Base-by-base conservation (phyloP, 2,888 invertebrate species). In the Torymus texanus region DNA sequence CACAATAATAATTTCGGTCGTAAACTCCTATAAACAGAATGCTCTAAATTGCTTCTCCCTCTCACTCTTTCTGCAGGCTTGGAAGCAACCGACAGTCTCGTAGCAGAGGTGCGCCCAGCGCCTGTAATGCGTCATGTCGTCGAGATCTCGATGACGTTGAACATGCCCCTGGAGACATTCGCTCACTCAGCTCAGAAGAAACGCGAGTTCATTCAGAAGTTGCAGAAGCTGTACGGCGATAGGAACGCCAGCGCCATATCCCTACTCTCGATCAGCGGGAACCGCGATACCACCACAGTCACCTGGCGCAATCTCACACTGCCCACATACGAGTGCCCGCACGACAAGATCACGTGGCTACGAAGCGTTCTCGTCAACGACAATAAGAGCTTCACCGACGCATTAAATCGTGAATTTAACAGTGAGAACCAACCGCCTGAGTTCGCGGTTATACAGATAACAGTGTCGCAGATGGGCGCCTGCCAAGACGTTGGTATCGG, bases 221-320 rank as follows among this genome's bases (percentile, higher is more conserved):
- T 98, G 24, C 93, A 95, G 0, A 92, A 93, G 21, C 88, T 97
- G 13, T 97, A 97, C 87, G 94, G 94, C 0, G 97, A 97, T 90
- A 91, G 91, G 29, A 93, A 94, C 81, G 93, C 96, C 0, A 93
- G 92, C 51, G 93, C 94, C 78, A 95, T 97, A 80, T 93, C 95
- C 81, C 92, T 97, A 80, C 93, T 94, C 70, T 94, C 94, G 81
- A 94, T 97, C 72, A 94, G 93, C 61, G 81, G 75, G 10, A 76
- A 79, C 18, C 59, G 72, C 10, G 79, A 77, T 12, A 93, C 94
- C 29, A 94, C 95, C 14, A 93, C 95, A 81, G 93, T 95, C 63
- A 94, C 94, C 81, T 95, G 95, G 93, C 94, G 95, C 89, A 98
- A 98, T 90, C 95, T 94, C 63, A 95, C 96, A 41, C 88, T 97